A percentile compares a stretch with the other conserved stretches of the same genome.
Conservation (phyloP, 2,797 vertebrate genomes). For the Falco peregrinus region DNA sequence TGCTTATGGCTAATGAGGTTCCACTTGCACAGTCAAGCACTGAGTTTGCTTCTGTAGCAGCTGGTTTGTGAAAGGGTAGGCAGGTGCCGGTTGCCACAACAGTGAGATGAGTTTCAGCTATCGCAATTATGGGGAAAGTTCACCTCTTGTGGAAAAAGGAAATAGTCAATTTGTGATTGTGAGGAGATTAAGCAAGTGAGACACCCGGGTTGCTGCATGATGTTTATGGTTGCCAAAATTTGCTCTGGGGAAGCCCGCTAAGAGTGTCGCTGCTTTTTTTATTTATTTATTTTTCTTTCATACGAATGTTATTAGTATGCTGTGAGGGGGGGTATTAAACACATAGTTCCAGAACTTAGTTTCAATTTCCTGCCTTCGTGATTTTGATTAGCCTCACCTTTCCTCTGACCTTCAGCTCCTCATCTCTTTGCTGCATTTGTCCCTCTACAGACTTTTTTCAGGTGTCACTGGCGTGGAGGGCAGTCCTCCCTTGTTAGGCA, state of each 20-base stretch:
- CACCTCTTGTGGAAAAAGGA: background rate
- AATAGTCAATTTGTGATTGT: background rate
- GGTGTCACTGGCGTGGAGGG: background rate
- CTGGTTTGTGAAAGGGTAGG: background rate
- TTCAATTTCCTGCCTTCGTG: background rate
- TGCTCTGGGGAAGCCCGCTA: background rate
- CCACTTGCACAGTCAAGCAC: background rate
- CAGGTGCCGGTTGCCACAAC: background rate
- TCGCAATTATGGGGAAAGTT: background rate
- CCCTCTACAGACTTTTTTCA: background rate
- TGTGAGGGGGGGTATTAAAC: background rate
- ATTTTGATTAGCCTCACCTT: background rate
- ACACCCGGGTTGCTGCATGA: background rate
- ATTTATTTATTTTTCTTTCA: fast-evolving
- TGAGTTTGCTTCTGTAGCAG: background rate
- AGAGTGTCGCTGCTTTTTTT: background rate
- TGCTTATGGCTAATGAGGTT: background rate
- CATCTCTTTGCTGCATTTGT: background rate
- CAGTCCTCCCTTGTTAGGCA: background rate
- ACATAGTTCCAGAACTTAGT: background rate
- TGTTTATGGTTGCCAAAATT: background rate
- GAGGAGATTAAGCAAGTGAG: background rate
- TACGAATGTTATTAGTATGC: background rate
- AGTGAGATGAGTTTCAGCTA: background rate
- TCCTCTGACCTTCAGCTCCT: background rate